Evolutionary conservation across 2,888 invertebrate genomes (phyloP).

Genomic region (Balanococcus diminutus): DNA sequence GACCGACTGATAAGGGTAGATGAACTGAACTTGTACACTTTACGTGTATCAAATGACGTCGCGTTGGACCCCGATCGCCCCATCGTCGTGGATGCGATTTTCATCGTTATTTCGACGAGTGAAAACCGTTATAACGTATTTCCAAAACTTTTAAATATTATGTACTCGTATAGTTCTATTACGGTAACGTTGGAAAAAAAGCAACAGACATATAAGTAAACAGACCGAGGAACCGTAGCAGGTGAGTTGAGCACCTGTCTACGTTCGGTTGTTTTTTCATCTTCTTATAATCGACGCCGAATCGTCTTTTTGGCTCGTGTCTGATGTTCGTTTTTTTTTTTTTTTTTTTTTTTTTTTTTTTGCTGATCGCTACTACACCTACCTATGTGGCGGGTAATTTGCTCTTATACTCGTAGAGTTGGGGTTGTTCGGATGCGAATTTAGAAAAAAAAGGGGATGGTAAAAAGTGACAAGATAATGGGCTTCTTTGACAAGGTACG

Average conservation of each 20-base stretch:
- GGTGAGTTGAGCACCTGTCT: slow-evolving; percentile 34
- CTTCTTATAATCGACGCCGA: slow-evolving; percentile 9
- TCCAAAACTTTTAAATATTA: background rate
- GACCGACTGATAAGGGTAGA: slow-evolving; percentile 17
- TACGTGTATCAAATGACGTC: background rate
- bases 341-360: background rate
- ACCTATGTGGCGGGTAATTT: background rate
- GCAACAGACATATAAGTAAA: slow-evolving; percentile 21
- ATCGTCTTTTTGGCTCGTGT: slow-evolving; percentile 28
- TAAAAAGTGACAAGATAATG: background rate
- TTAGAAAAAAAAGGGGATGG: background rate
- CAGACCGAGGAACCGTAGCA: slow-evolving; percentile 28
- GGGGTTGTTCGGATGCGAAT: background rate
- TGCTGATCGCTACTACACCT: background rate
- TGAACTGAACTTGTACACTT: too few species aligned
- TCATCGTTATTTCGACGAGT: background rate
- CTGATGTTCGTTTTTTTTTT: background rate
- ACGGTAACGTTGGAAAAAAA: background rate
- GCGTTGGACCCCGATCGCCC: background rate
- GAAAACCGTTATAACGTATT: slow-evolving; percentile 43
- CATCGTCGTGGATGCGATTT: background rate
- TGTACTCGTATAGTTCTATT: background rate
- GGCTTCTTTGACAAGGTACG: too few species aligned
- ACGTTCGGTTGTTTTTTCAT: background rate
- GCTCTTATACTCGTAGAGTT: background rate